Evolutionary conservation across 92 coral and sea anemone genomes (phyloP).

Genomic region (Montipora capitata): DNA sequence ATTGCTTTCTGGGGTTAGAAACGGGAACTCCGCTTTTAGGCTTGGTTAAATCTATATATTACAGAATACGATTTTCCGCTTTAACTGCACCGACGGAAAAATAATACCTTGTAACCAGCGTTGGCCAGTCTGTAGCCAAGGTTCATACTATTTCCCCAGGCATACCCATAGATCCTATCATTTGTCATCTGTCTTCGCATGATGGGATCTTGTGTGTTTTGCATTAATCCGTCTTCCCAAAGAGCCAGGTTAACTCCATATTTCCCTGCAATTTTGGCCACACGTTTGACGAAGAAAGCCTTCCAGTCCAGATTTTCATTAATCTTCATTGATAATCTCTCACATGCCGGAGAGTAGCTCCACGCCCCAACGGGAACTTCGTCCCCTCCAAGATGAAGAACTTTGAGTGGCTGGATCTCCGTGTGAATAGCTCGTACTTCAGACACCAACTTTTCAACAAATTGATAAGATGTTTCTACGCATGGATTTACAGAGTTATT

Average conservation of each 20-base stretch:
- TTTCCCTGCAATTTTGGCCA: constrained; percentile 66
- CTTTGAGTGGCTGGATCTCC: constrained; percentile 73
- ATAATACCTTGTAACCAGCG: constrained; percentile 81
- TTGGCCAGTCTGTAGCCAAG: constrained; percentile 75
- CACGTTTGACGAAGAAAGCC: constrained; percentile 74
- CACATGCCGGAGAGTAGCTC: constrained; percentile 82
- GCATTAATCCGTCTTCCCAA: constrained; percentile 87
- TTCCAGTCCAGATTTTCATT: constrained; percentile 61
- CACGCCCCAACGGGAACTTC: constrained; percentile 92
- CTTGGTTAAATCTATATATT: too few relatives aligned
- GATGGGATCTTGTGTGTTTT: background rate
- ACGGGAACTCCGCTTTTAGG: too few relatives aligned
- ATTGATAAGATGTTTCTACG: constrained; percentile 74
- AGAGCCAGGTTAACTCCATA: constrained; percentile 76
- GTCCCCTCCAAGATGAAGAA: constrained; percentile 93
- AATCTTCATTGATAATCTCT: constrained; percentile 41
- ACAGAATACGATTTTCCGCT: too few relatives aligned
- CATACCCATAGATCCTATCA: constrained; percentile 62
- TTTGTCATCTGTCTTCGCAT: constrained; percentile 40
- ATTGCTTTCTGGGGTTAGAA: too few relatives aligned
- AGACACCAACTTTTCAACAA: constrained; percentile 68
- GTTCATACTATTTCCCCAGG: constrained; percentile 65
- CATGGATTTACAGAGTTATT: constrained; percentile 91
- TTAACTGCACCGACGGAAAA: background rate
- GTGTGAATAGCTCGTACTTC: constrained; percentile 66